Evolutionary conservation across 2,113 vertebrate genomes (phyloP).

Genomic region (Bettongia penicillata): DNA sequence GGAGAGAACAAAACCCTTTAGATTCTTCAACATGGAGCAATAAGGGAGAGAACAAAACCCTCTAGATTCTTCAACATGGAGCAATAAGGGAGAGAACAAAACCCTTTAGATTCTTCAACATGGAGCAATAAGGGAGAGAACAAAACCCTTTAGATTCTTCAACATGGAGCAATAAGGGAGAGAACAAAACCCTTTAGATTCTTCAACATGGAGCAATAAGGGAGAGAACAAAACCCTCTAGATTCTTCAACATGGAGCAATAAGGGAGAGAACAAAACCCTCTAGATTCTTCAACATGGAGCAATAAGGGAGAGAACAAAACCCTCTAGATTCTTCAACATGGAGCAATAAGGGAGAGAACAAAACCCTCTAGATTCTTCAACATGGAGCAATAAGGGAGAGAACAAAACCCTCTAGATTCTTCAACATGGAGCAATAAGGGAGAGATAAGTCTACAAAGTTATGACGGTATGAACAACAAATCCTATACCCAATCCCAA

Average conservation of each 20-base stretch:
- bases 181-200: background rate
- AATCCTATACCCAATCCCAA: background rate
- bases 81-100: background rate
- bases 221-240: background rate
- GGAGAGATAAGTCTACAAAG: background rate
- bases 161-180: background rate
- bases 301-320: background rate
- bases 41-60: background rate
- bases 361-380: background rate
- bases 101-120: background rate
- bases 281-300: background rate
- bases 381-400: background rate
- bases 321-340: background rate
- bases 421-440: background rate
- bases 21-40: background rate
- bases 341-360: background rate
- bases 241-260: background rate
- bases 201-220: background rate
- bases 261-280: background rate
- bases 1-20: background rate
- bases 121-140: background rate
- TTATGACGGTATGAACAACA: background rate
- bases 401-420: background rate
- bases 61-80: background rate
- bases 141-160: background rate